These are phyloP conservation scores for Stenopsyche tienmushanensis DNA, from an alignment of 1,140 invertebrate species.

Conservation along the genomic window DNA sequence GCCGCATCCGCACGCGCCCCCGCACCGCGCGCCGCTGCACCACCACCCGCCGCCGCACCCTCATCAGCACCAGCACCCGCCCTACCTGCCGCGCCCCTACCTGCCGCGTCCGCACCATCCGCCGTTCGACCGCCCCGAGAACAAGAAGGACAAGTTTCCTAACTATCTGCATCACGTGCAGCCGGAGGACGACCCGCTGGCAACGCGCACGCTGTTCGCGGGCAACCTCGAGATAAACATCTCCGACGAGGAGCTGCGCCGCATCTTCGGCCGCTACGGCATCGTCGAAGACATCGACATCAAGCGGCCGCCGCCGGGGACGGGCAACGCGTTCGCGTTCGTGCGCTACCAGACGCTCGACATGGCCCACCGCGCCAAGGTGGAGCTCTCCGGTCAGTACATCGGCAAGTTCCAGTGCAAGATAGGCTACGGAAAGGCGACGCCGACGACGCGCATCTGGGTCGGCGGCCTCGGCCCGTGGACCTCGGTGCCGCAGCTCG, in stretches of 20 bases:
- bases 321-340: constrained; percentile 97
- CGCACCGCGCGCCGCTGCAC: constrained; percentile 57
- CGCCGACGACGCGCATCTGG: constrained; percentile 95
- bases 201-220: constrained; percentile 95
- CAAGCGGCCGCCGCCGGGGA: constrained; percentile 91
- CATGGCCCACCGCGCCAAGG: constrained; percentile 94
- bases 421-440: constrained; percentile 98
- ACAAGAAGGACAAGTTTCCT: constrained; percentile 96
- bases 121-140: constrained; percentile 79
- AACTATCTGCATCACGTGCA: constrained; percentile 95
- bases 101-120: constrained; percentile 67
- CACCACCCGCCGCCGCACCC: constrained; percentile 68
- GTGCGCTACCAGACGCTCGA: constrained; percentile 95
- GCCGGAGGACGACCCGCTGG: constrained; percentile 94
- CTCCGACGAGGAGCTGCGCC: constrained; percentile 86
- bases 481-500: constrained; percentile 88
- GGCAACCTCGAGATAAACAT: constrained; percentile 98
- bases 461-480: constrained; percentile 95
- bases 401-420: constrained; percentile 99
- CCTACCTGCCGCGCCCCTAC: constrained; percentile 67
- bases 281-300: constrained; percentile 98
- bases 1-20: constrained; percentile 61
- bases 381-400: constrained; percentile 94
- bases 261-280: constrained; percentile 95
- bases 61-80: too few relatives aligned